phyloP scores from a whole-genome alignment of 2,113 vertebrate species.

The Brachypodius melanocephalos region DNA sequence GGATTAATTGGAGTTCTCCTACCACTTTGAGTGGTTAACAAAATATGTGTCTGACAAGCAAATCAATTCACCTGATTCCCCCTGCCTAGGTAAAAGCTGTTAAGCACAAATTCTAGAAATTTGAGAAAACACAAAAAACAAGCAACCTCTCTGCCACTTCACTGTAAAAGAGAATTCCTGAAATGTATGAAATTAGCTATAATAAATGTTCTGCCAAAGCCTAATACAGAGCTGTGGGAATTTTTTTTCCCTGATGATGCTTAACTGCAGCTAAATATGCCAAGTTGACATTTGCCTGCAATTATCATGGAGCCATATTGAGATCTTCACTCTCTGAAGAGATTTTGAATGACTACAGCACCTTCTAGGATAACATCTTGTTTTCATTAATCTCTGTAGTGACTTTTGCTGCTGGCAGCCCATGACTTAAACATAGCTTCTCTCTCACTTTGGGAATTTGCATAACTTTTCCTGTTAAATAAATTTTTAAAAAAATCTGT shows the following conservation, averaged over 20 bases:
- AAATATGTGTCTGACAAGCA: not conserved
- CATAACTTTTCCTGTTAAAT: not conserved
- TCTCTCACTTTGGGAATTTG: not conserved
- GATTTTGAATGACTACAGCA: not conserved
- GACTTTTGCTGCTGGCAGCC: not conserved
- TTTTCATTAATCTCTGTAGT: not conserved
- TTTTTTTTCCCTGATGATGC: not conserved
- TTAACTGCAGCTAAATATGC: constrained; percentile 26
- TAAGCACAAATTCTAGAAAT: not conserved
- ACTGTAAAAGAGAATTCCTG: not conserved
- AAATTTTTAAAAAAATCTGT: not conserved
- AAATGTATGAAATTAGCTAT: not conserved
- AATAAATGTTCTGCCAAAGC: not conserved
- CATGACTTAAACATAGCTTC: not conserved
- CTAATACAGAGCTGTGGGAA: not conserved
- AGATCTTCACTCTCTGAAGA: constrained; percentile 4
- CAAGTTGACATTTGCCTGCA: constrained; percentile 30
- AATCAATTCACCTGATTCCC: not conserved
- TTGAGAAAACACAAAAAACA: not conserved
- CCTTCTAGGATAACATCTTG: not conserved
- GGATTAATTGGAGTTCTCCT: not conserved
- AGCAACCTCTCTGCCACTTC: not conserved
- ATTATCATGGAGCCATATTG: constrained; percentile 20
- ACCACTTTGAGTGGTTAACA: not conserved
- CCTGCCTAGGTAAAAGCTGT: not conserved